These are phyloP conservation scores for Agrotis ipsilon DNA, from an alignment of 2,888 invertebrate genomes.

Conservation along the genomic window DNA sequence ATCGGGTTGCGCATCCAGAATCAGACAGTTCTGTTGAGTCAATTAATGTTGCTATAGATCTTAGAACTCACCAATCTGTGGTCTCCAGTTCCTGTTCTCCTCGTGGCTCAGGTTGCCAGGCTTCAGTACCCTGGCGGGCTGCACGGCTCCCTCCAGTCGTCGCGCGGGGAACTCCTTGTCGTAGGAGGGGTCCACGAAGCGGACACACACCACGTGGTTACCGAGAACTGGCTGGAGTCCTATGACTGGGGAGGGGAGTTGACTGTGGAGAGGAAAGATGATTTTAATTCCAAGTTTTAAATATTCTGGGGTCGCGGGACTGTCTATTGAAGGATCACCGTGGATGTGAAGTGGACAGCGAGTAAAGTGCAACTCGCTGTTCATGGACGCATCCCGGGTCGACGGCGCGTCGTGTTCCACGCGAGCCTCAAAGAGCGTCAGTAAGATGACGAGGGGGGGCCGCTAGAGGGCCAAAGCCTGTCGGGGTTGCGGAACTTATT, in stretches of 20 bases:
- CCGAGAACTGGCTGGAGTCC: conserved; percentile 92
- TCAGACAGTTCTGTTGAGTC: no score
- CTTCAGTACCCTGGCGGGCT: conserved; percentile 95
- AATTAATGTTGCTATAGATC: no score
- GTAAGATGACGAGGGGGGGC: no score
- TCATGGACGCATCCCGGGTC: no score
- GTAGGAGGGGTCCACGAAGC: conserved; percentile 94
- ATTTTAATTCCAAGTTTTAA: background rate
- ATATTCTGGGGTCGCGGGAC: background rate
- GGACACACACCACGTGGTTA: conserved; percentile 92
- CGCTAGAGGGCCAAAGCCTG: no score
- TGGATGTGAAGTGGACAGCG: no score
- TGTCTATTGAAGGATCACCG: no score
- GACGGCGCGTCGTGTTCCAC: no score
- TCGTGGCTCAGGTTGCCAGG: conserved; percentile 93
- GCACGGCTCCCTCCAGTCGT: conserved; percentile 92
- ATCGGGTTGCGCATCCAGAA: no score
- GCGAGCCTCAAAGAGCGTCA: no score
- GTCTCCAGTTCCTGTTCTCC: conserved; percentile 94
- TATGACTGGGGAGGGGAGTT: conserved; percentile 93
- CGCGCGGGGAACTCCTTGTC: conserved; percentile 95
- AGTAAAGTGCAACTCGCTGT: no score
- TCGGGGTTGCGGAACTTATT: no score
- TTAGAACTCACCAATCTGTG: conserved; percentile 94
- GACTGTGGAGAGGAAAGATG: conserved; percentile 77